Base-by-base conservation (phyloP, 2,888 invertebrate genomes). In the Geophilus truncorum region DNA sequence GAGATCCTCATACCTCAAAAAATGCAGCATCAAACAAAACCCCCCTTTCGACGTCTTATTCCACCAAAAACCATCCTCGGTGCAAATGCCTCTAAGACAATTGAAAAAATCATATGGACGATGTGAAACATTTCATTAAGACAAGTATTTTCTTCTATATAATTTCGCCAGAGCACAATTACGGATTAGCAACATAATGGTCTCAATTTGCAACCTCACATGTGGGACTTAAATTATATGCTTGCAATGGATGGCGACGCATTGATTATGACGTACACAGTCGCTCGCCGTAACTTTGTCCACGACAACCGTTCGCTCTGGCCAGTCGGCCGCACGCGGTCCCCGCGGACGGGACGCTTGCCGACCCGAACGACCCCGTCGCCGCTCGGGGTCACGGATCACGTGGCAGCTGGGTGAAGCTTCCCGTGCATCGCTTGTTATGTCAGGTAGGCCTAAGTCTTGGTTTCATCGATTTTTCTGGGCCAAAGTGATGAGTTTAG, bases 171-270 rank as follows among this genome's bases (percentile, higher is more conserved):
- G 57, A 57, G 57, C 57, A 57, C 57, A 57, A 57, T 57, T 57
- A 57, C 57, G 57, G 57, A 57, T 57, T 57, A 57, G 57, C 57
- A 57, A 57, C 57, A 57, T 57, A 57, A 57, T 57, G 57, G 57
- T 57, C 57, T 57, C 57, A 57, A 57, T 57, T 57, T 57, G 57
- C 57, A 57, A 57, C 57, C 57, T 57, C 57, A 57, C 57, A 57
- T 57, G 57, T 57, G 57, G 57, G 57, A 57, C 57, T 57, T 57
- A 57, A 57, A 57, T 57, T 57, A 57, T 57, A 57, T 57, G 57
- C 57, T 21, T 57, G 57, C 57, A 18, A 57, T 57, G 57, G 57
- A 57, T 57, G 57, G 57, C 57, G 57, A 57, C 57, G 57, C 57
- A 57, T 57, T 57, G 57, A 57, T 57, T 57, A 57, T 57, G 57